Evolutionary conservation across 2,797 vertebrate genomes (phyloP).

Genomic region (Xiphophorus birchmanni): DNA sequence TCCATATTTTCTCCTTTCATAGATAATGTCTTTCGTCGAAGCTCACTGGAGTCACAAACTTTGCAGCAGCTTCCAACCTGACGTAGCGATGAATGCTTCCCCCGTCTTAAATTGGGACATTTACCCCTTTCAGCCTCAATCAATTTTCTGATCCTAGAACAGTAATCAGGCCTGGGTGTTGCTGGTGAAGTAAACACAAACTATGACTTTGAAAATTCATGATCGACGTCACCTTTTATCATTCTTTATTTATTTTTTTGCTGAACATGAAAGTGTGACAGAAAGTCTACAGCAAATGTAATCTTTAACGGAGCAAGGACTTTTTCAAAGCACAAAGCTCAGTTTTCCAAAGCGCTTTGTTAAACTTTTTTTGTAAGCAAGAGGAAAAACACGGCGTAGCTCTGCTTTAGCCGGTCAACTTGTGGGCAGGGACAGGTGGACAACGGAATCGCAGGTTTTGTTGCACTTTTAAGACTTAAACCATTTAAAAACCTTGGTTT

Average conservation of each 20-base stretch:
- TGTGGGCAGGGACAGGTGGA: not conserved
- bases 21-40: no score
- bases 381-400: not conserved
- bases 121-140: not conserved
- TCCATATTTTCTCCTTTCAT: no score
- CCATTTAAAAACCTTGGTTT: not conserved
- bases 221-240: no score
- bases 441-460: not conserved
- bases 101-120: not conserved
- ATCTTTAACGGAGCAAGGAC: not conserved
- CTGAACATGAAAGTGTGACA: not conserved
- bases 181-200: not conserved
- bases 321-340: not conserved
- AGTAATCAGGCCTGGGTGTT: not conserved
- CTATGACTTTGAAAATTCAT: not conserved
- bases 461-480: not conserved
- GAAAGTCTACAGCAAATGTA: not conserved
- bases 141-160: not conserved
- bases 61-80: not conserved
- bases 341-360: not conserved
- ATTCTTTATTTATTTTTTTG: no score
- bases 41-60: no score
- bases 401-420: not conserved
- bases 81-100: not conserved
- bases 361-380: not conserved